Conservation (phyloP, 2,888 invertebrate species). For the Drosophila falleni region DNA sequence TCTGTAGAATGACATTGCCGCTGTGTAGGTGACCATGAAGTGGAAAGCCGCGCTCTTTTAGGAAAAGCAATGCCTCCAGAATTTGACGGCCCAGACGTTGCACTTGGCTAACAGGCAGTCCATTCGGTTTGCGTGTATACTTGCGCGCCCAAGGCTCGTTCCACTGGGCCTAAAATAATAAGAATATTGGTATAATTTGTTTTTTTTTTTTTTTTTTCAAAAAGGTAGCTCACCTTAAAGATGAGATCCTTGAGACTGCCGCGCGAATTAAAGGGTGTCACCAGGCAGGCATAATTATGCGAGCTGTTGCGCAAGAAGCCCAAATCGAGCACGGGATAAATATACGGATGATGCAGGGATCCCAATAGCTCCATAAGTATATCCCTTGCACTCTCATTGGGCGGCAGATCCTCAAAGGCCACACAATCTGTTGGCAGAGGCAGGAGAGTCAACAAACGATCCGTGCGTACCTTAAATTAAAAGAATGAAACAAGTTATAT, state of each 20-base stretch:
- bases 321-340: constrained; percentile 94
- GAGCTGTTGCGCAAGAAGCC: constrained; percentile 89
- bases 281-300: constrained; percentile 89
- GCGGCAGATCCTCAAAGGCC: constrained; percentile 85
- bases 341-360: constrained; percentile 95
- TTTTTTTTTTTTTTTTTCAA: constrained; percentile 37
- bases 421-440: constrained; percentile 85
- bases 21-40: constrained; percentile 94
- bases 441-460: constrained; percentile 85
- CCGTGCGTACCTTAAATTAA: constrained; percentile 84
- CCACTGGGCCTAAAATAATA: constrained; percentile 89
- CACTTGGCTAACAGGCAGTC: constrained; percentile 92
- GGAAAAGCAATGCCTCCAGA: constrained; percentile 93
- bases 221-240: constrained; percentile 89
- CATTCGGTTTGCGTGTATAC: constrained; percentile 89
- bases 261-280: constrained; percentile 93
- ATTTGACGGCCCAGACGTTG: constrained; percentile 95
- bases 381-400: constrained; percentile 89
- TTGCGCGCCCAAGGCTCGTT: constrained; percentile 92
- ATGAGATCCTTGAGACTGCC: constrained; percentile 96
- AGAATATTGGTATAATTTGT: background rate
- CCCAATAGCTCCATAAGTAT: constrained; percentile 93
- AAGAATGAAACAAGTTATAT: background rate
- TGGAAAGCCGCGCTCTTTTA: constrained; percentile 94
- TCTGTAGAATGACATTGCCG: constrained; percentile 96